A percentile compares a stretch with the other conserved stretches of the same genome.
phyloP scores from a whole-genome alignment of 1,140 invertebrate genomes.

The Cydia pomonella region DNA sequence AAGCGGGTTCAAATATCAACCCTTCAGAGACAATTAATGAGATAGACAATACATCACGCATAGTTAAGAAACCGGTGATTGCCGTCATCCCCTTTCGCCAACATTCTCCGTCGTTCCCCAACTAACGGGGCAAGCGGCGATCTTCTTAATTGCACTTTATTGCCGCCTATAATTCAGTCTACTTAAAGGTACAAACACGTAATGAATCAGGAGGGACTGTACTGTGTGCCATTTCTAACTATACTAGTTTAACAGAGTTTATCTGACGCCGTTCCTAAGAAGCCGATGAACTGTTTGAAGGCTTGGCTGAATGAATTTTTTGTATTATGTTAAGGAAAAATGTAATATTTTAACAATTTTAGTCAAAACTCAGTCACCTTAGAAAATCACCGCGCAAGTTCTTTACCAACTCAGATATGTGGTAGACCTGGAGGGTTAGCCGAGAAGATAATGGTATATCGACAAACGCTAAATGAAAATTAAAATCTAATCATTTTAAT shows the following conservation, averaged over 20 bases:
- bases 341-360: too few species aligned
- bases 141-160: conserved; percentile 45
- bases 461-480: too few species aligned
- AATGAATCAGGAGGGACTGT: conserved; percentile 10
- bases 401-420: too few species aligned
- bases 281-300: too few species aligned
- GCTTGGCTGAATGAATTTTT: too few species aligned
- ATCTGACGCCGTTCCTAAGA: too few species aligned
- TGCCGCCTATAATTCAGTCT: conserved; percentile 28
- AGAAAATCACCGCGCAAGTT: too few species aligned
- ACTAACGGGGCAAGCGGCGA: conserved; percentile 43
- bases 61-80: conserved; percentile 7
- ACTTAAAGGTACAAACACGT: conserved; percentile 13
- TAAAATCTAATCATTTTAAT: neutral
- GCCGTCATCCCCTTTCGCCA: neutral
- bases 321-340: too few species aligned
- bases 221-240: neutral
- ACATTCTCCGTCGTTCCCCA: neutral
- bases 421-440: too few species aligned
- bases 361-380: too few species aligned
- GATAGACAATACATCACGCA: conserved; percentile 1
- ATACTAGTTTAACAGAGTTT: neutral
- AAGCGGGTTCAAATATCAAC: neutral
- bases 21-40: conserved; percentile 1
- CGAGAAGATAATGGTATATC: too few species aligned